A percentile compares a stretch with the other conserved stretches of the same genome.
phyloP scores from a whole-genome alignment of 2,113 vertebrate genomes.

The Casuarius casuarius region DNA sequence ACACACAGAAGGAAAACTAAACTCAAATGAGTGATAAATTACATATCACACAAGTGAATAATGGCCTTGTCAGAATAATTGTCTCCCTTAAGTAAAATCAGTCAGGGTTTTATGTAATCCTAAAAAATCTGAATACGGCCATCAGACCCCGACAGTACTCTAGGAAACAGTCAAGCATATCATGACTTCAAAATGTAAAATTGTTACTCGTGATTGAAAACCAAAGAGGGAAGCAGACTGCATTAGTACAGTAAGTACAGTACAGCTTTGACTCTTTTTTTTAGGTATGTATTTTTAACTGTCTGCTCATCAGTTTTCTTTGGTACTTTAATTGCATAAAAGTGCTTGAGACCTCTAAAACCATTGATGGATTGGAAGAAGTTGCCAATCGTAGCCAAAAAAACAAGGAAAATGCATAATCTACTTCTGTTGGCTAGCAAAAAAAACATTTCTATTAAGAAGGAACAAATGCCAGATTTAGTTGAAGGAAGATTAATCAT shows the following conservation, averaged over 20 bases:
- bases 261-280: not conserved
- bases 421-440: not conserved
- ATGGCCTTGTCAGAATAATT: not conserved
- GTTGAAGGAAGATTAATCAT: not conserved
- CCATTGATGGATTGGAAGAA: not conserved
- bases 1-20: not conserved
- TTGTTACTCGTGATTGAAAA: conserved; percentile 11
- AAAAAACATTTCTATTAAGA: not conserved
- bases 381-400: not conserved
- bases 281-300: not conserved
- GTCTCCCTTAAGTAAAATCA: not conserved
- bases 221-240: not conserved
- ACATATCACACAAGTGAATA: not conserved
- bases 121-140: not conserved
- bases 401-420: not conserved
- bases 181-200: not conserved
- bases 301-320: not conserved
- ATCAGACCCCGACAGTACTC: not conserved
- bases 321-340: not conserved
- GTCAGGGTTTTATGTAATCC: not conserved
- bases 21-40: not conserved
- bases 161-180: not conserved
- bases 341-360: not conserved
- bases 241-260: not conserved
- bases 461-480: not conserved